Conservation (phyloP, 1,140 invertebrate species). For the Pseudobourletiella spinata region DNA sequence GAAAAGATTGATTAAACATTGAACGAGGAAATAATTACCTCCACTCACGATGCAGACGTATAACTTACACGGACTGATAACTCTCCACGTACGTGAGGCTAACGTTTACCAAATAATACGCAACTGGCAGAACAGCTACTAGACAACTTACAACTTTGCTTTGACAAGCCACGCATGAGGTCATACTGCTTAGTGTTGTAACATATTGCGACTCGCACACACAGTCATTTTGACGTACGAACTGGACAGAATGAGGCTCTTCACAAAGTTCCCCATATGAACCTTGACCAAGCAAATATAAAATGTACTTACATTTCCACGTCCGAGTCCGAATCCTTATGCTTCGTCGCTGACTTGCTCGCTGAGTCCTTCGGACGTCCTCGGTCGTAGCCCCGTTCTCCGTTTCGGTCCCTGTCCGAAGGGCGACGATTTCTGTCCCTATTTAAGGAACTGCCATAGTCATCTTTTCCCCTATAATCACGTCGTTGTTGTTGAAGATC, state of each 20-base stretch:
- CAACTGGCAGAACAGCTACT: no score
- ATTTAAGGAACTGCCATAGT: constrained; percentile 5
- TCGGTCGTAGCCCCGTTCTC: constrained; percentile 43
- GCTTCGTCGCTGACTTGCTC: background rate
- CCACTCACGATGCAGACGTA: background rate
- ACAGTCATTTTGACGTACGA: background rate
- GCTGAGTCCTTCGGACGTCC: constrained; percentile 49
- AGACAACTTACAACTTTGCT: no score
- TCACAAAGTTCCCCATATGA: background rate
- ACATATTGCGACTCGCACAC: background rate
- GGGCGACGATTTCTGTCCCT: constrained; percentile 21
- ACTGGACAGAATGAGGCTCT: background rate
- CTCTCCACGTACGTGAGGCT: no score
- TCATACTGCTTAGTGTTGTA: no score
- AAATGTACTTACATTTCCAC: constrained; percentile 27
- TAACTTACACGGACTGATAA: background rate
- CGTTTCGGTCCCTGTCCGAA: constrained; percentile 38
- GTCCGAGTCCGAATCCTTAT: constrained; percentile 12
- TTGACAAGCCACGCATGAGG: no score
- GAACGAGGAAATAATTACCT: background rate
- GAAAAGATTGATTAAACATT: background rate
- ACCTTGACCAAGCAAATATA: background rate
- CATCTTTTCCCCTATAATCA: constrained; percentile 5
- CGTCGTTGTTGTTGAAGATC: constrained; percentile 19
- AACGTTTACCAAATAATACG: no score